Percentiles rank a stretch among this genome's conserved stretches.
Conservation (phyloP, 2,113 vertebrate species). For the Odontophorus gujanensis region DNA sequence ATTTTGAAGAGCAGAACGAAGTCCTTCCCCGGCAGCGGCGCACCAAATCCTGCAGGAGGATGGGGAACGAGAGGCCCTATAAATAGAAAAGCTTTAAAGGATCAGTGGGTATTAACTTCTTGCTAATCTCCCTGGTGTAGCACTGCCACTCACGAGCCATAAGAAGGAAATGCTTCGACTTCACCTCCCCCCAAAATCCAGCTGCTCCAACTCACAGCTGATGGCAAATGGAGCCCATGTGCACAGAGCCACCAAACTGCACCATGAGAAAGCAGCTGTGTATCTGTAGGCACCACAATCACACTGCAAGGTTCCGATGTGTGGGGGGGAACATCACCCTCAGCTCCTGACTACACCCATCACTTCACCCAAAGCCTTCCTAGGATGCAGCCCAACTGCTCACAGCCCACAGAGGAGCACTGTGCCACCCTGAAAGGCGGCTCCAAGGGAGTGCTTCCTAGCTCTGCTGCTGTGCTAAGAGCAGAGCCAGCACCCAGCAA, state of each 20-base stretch:
- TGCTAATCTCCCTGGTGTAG: conserved; percentile 8
- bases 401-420: neutral
- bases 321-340: too few relatives aligned
- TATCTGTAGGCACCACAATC: neutral
- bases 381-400: neutral
- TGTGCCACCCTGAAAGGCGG: neutral
- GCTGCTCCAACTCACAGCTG: neutral
- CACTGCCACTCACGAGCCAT: neutral
- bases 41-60: neutral
- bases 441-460: neutral
- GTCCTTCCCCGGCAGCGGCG: neutral
- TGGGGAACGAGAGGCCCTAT: conserved; percentile 5
- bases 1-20: neutral
- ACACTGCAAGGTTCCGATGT: neutral
- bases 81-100: conserved; percentile 58
- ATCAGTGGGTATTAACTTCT: conserved; percentile 60
- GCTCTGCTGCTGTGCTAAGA: neutral
- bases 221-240: too few relatives aligned
- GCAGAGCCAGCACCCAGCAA: neutral
- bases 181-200: neutral
- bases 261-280: neutral
- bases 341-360: neutral
- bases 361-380: neutral
- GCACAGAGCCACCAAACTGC: neutral
- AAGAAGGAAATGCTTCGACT: neutral